These are phyloP conservation scores for Melanostigma gelatinosum DNA, from an alignment of 2,113 vertebrate genomes.

Conservation along the genomic window DNA sequence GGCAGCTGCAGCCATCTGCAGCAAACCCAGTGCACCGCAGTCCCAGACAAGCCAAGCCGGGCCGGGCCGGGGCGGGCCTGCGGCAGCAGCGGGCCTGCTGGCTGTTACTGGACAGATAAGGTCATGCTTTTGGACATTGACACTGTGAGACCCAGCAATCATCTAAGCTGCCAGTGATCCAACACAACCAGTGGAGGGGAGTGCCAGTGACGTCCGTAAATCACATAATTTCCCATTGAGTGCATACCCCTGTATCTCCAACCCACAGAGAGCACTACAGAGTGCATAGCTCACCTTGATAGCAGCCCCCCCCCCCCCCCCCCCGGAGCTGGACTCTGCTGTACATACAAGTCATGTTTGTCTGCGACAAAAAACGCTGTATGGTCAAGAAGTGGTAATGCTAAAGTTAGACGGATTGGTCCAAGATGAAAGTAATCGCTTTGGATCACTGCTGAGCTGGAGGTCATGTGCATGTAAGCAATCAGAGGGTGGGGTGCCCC, in stretches of 20 bases:
- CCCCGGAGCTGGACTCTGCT: constrained; percentile 19
- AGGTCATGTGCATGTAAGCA: constrained; percentile 33
- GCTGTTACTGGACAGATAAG: constrained; percentile 58
- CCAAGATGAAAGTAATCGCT: constrained; percentile 39
- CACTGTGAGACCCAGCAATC: constrained; percentile 23
- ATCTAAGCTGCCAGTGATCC: constrained; percentile 47
- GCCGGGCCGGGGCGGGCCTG: constrained; percentile 21
- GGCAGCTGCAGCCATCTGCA: constrained; percentile 47
- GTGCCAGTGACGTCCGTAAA: constrained; percentile 39
- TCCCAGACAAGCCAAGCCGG: constrained; percentile 27
- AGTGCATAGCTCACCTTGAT: not conserved
- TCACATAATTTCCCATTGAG: constrained; percentile 41
- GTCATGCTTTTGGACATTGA: constrained; percentile 53
- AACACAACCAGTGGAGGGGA: constrained; percentile 25
- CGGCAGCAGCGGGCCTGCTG: constrained; percentile 46
- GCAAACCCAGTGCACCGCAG: constrained; percentile 21
- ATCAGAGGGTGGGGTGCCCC: constrained; percentile 9
- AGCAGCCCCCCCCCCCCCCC: not conserved
- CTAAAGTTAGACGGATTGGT: constrained; percentile 25
- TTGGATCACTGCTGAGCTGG: constrained; percentile 35
- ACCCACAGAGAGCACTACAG: not conserved
- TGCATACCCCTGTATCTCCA: constrained; percentile 12
- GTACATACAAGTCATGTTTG: constrained; percentile 38
- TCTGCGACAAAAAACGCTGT: constrained; percentile 23
- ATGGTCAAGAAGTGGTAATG: constrained; percentile 27